A percentile compares a stretch with the other conserved stretches of the same genome.
Conservation (phyloP, 2,113 vertebrate genomes). For the Xiphias gladius region DNA sequence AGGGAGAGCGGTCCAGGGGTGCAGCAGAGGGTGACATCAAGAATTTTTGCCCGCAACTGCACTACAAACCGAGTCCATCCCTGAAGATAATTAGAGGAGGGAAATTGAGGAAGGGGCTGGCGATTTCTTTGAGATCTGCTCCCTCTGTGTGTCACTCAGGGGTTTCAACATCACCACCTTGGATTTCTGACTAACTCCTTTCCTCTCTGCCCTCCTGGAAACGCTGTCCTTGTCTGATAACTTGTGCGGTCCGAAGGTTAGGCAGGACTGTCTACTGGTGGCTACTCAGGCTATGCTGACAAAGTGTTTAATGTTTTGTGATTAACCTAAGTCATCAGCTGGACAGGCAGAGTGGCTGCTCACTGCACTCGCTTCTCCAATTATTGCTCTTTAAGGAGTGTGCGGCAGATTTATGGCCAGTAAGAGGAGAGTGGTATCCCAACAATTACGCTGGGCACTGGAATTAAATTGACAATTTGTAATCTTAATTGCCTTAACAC, state of each 20-base stretch:
- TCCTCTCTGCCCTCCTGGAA: constrained; percentile 13
- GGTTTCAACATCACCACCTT: constrained; percentile 2
- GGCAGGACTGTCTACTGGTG: constrained; percentile 25
- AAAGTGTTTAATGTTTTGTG: constrained; percentile 66
- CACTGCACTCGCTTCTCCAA: constrained; percentile 47
- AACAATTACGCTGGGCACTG: constrained; percentile 72
- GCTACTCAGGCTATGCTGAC: constrained; percentile 40
- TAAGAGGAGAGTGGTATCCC: constrained; percentile 63
- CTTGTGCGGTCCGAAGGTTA: background rate
- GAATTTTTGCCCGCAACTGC: constrained; percentile 36
- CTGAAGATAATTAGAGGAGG: constrained; percentile 53
- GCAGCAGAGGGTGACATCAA: constrained; percentile 38
- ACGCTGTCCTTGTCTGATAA: constrained; percentile 40
- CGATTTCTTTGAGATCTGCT: constrained; percentile 30
- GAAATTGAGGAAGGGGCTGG: background rate
- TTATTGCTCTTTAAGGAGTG: constrained; percentile 77
- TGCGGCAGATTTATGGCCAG: constrained; percentile 71
- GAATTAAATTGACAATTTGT: constrained; percentile 83
- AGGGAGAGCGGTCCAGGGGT: constrained; percentile 46
- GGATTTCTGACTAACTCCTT: constrained; percentile 6
- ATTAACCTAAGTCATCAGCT: constrained; percentile 65
- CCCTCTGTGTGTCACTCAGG: constrained; percentile 19
- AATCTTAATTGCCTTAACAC: constrained; percentile 77
- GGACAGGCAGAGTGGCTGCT: constrained; percentile 43
- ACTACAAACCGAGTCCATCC: constrained; percentile 12